Conservation (phyloP, 1,140 invertebrate species). For the Dermatophagoides farinae region DNA sequence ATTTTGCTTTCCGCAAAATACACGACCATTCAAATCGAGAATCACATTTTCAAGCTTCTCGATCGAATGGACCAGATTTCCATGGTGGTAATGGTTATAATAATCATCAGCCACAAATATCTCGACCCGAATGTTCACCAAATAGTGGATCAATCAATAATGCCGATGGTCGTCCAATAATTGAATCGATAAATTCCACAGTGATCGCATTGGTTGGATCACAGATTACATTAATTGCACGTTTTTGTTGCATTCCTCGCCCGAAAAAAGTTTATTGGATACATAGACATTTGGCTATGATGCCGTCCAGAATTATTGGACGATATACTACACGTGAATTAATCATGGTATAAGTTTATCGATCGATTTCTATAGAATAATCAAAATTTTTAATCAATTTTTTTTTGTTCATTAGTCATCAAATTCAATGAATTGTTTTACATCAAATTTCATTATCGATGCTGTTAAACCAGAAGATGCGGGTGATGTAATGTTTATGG, state of each 20-base stretch:
- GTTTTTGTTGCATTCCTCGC: conserved; percentile 36
- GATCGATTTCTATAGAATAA: conserved; percentile 2
- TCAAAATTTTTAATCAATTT: not conserved
- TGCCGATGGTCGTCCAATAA: conserved; percentile 30
- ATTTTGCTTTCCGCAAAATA: conserved; percentile 7
- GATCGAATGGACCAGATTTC: not conserved
- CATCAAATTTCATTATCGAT: conserved; percentile 31
- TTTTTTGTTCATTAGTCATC: conserved; percentile 25
- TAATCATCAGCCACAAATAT: not conserved
- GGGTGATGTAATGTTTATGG: conserved; percentile 36
- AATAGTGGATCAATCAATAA: not conserved
- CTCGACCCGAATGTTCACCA: too few species aligned
- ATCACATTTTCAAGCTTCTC: not conserved
- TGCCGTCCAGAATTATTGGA: conserved; percentile 30
- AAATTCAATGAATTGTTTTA: conserved; percentile 31
- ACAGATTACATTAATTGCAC: conserved; percentile 30
- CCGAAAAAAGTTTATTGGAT: conserved; percentile 36
- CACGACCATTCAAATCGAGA: not conserved
- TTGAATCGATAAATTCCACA: conserved; percentile 32
- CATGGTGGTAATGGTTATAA: not conserved
- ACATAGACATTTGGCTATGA: conserved; percentile 31
- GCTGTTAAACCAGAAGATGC: conserved; percentile 32
- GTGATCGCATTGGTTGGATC: conserved; percentile 34
- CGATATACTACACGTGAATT: conserved; percentile 33
- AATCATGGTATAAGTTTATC: conserved; percentile 27